Base-by-base conservation (phyloP, 2,113 vertebrate species). In the Dipodomys merriami region DNA sequence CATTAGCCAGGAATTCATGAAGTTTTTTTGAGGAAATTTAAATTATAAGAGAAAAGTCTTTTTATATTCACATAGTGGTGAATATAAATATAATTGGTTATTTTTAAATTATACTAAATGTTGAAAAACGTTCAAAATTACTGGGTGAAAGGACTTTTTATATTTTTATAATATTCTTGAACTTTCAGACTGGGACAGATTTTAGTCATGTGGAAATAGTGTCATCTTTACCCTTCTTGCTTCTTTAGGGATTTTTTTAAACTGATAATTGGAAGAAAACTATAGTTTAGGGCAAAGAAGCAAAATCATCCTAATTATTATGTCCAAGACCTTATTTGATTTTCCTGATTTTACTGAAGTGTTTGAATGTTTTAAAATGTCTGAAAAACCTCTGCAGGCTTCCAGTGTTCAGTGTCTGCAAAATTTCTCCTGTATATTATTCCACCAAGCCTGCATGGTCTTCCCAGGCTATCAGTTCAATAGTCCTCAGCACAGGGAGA, bases 11-110 rank as follows among this genome's bases (percentile, higher is more conserved):
- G 1, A 6, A 68, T 15, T 39, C 25, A 16, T 73, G 79, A 49
- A 76, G 8, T 82, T 85, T 69, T 53, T 88, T 60, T 94, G 68
- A 90, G 53, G 6, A 94, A 25, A 44, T 33, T 83, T 74, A 88
- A 82, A 88, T 82, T 84, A 22, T 6, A 27, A 65, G 23, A 44
- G 2, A 67, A 79, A 71, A 72, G 8, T 11, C 5, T 77, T 72
- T 72, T 82, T 72, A 2, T 84, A 69, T 83, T 82, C 77, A n/a
- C 27, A 8, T 6, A 23, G 22, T 49, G 46, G 10, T 91, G 62
- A 86, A 39, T 39, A 39, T 39, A 39, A 39, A 39, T 39, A 71
- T 81, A 76, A 22, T 16, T 76, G 23, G 6, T 12, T 81, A 67
- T 91, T 89, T 85, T 81, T 72, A 72, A 76, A 35, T 65, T 11